These are phyloP conservation scores for Dioctria rufipes DNA, from an alignment of 2,888 invertebrate genomes.

Conservation along the genomic window DNA sequence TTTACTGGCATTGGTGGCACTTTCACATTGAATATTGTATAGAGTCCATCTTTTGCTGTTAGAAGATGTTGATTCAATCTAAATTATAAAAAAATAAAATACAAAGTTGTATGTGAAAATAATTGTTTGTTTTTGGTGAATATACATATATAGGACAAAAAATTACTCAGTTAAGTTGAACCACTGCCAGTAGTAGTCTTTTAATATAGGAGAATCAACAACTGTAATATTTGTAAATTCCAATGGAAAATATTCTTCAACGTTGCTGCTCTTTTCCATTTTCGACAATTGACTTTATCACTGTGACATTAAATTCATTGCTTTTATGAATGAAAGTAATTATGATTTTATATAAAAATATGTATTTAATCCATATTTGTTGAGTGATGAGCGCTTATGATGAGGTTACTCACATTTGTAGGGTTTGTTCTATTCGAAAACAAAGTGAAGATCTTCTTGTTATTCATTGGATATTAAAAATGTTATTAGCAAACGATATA, in stretches of 20 bases:
- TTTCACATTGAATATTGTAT: background rate
- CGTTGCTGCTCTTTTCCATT: background rate
- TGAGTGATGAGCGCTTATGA: too few species aligned
- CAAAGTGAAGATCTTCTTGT: too few species aligned
- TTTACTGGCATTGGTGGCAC: conserved; percentile 56
- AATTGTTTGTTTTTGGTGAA: background rate
- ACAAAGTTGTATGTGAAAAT: background rate
- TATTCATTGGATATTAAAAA: too few species aligned
- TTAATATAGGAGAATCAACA: conserved; percentile 55
- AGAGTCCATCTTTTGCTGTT: background rate
- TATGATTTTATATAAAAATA: too few species aligned
- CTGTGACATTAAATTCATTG: too few species aligned
- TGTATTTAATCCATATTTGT: too few species aligned
- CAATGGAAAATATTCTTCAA: conserved; percentile 45
- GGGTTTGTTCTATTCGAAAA: too few species aligned
- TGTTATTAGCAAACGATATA: too few species aligned
- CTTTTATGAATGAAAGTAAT: too few species aligned
- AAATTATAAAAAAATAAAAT: background rate
- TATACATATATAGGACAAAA: background rate
- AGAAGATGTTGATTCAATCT: conserved; percentile 3
- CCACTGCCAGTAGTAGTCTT: conserved; percentile 57
- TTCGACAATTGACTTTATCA: too few species aligned
- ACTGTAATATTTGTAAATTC: conserved; percentile 55
- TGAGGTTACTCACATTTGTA: too few species aligned
- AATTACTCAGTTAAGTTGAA: conserved; percentile 52